phyloP scores from a whole-genome alignment of 1,140 invertebrate species.

The Teleogryllus occipitalis region DNA sequence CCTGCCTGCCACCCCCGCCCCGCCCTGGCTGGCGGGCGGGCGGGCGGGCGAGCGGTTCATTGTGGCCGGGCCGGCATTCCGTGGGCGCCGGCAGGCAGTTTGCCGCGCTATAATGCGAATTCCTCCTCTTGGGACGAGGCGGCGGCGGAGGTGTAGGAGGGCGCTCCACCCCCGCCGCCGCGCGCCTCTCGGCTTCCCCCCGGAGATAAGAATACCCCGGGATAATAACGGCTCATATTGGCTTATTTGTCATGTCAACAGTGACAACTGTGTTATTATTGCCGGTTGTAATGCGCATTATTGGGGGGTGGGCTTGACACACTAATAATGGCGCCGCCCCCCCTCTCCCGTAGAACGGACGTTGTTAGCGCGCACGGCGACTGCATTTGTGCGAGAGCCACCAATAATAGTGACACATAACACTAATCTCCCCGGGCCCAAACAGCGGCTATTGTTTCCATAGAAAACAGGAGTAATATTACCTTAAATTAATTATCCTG shows the following conservation, averaged over 20 bases:
- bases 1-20: not conserved
- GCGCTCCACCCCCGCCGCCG: not conserved
- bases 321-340: not conserved
- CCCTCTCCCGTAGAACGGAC: too few species aligned
- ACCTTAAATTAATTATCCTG: slow-evolving; percentile 17
- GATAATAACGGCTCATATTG: slow-evolving; percentile 1
- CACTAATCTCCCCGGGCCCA: slow-evolving; percentile 12
- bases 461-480: slow-evolving; percentile 11
- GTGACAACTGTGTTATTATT: slow-evolving; percentile 5
- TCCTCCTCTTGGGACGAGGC: not conserved
- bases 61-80: not conserved
- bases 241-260: slow-evolving; percentile 4
- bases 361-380: not conserved
- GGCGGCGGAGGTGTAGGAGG: not conserved
- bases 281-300: slow-evolving; percentile 3
- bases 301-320: not conserved
- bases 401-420: slow-evolving; percentile 15
- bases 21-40: too few species aligned
- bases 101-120: not conserved
- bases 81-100: not conserved
- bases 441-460: slow-evolving; percentile 12
- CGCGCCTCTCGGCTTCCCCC: not conserved
- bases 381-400: slow-evolving; percentile 5
- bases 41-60: not conserved
- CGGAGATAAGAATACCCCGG: not conserved